Conservation (phyloP, 2,113 vertebrate genomes). For the Suricata suricatta region DNA sequence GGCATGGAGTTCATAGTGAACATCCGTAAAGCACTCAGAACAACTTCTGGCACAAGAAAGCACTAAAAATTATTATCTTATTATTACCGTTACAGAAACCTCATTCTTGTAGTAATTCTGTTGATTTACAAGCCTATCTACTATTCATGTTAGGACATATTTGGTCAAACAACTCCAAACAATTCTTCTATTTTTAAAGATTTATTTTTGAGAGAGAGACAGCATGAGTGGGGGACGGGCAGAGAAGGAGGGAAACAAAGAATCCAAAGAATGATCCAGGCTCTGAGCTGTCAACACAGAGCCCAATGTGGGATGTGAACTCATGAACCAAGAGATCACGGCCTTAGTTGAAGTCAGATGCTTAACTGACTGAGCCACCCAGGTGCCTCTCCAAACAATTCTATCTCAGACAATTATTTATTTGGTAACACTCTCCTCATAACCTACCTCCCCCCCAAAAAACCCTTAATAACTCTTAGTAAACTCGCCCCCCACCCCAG, state of each 20-base stretch:
- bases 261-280: no score
- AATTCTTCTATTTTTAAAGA: background rate
- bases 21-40: background rate
- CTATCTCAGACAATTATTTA: background rate
- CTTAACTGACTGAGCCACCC: no score
- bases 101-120: background rate
- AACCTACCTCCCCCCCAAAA: background rate
- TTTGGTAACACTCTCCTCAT: background rate
- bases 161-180: background rate
- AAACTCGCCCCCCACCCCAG: rapidly evolving
- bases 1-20: background rate
- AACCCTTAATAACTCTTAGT: background rate
- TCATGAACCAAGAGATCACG: no score
- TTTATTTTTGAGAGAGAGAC: no score
- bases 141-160: background rate
- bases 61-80: background rate
- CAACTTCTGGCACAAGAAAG: background rate
- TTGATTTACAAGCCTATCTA: background rate
- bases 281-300: no score
- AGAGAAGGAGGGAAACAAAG: no score
- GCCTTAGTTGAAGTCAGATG: no score
- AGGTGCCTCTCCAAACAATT: background rate
- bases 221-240: no score
- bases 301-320: no score
- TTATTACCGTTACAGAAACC: background rate